These are phyloP conservation scores for Gallinago media DNA, from an alignment of 2,113 vertebrate genomes.

Conservation along the genomic window DNA sequence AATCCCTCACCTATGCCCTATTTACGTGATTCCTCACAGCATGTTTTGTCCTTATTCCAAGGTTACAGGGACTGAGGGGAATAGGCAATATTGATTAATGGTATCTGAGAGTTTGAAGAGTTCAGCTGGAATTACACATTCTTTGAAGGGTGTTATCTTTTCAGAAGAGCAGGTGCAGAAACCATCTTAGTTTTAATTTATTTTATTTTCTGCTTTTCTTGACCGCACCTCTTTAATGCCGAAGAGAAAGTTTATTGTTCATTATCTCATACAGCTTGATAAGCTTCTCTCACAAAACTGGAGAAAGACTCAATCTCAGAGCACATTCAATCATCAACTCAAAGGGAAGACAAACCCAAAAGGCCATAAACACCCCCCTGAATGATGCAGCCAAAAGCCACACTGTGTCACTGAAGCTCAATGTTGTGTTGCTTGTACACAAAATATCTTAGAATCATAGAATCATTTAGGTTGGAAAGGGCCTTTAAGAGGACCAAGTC, in stretches of 20 bases:
- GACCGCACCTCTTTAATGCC: slow-evolving; percentile 3
- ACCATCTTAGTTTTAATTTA: not conserved
- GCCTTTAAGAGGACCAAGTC: not conserved
- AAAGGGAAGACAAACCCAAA: not conserved
- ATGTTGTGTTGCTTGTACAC: not conserved
- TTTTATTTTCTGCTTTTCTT: slow-evolving; percentile 39
- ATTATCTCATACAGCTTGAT: slow-evolving; percentile 37
- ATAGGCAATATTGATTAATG: slow-evolving; percentile 26
- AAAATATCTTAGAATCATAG: not conserved
- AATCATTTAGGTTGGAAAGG: not conserved
- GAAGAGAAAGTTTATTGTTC: slow-evolving; percentile 30
- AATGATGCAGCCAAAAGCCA: not conserved
- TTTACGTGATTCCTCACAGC: not conserved
- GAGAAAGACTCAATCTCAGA: not conserved
- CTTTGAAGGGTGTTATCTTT: slow-evolving; percentile 2
- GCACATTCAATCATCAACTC: not conserved
- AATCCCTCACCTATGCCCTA: not conserved
- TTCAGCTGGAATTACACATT: slow-evolving; percentile 13
- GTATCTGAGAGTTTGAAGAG: not conserved
- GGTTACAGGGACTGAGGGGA: not conserved
- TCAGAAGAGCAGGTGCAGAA: slow-evolving; percentile 17
- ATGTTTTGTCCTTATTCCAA: slow-evolving; percentile 19
- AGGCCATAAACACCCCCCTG: not conserved
- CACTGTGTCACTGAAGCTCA: not conserved
- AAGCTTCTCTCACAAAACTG: not conserved